These are phyloP conservation scores for Metaphire vulgaris DNA, from an alignment of 1,140 invertebrate species.

Conservation along the genomic window DNA sequence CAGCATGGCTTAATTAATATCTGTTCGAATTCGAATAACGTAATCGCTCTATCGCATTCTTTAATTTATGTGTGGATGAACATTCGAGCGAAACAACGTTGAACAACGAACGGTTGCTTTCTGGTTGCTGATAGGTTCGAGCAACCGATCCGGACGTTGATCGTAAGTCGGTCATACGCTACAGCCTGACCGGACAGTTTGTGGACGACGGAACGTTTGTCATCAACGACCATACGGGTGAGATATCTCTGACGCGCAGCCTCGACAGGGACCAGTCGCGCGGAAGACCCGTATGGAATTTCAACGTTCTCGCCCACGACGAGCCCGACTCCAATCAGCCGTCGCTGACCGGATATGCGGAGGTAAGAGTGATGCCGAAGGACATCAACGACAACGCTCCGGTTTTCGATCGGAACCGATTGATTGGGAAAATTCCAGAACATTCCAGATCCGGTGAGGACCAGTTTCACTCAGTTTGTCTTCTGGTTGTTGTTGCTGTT, in stretches of 20 bases:
- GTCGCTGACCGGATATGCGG: slow-evolving; percentile 33
- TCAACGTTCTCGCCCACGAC: slow-evolving; percentile 31
- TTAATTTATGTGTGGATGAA: too few species aligned
- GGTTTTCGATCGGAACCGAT: slow-evolving; percentile 65
- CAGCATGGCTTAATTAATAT: too few species aligned
- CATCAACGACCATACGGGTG: slow-evolving; percentile 25
- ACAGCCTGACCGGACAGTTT: slow-evolving; percentile 31
- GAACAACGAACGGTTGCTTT: too few species aligned
- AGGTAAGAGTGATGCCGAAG: slow-evolving; percentile 58
- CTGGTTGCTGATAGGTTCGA: slow-evolving; percentile 12
- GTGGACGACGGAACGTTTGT: slow-evolving; percentile 28
- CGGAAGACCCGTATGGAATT: slow-evolving; percentile 31
- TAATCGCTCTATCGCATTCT: too few species aligned
- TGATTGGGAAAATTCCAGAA: slow-evolving; percentile 42
- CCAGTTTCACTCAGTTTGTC: not conserved
- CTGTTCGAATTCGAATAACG: too few species aligned
- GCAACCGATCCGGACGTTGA: slow-evolving; percentile 31
- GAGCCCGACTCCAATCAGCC: slow-evolving; percentile 53
- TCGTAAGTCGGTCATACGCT: slow-evolving; percentile 23
- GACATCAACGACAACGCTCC: slow-evolving; percentile 98
- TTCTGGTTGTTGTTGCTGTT: not conserved
- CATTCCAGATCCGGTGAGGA: slow-evolving; percentile 37
- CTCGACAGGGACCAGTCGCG: slow-evolving; percentile 25
- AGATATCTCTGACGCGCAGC: slow-evolving; percentile 22
- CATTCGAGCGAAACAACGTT: too few species aligned